These are phyloP conservation scores for Dermolepida albohirtum DNA, from an alignment of 2,888 invertebrate genomes.

Conservation along the genomic window DNA sequence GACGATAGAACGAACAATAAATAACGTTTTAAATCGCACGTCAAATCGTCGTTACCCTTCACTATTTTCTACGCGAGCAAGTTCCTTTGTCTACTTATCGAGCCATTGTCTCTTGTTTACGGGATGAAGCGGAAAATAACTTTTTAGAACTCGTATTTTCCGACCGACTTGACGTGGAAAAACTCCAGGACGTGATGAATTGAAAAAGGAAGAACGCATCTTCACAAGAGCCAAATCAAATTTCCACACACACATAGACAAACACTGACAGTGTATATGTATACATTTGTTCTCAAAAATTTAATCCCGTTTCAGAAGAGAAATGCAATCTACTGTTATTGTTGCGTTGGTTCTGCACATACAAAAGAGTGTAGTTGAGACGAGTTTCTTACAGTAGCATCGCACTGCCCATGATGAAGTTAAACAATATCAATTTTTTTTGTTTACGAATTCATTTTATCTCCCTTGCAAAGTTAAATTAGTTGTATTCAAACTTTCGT, in stretches of 20 bases:
- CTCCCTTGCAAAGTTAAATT: too few species aligned
- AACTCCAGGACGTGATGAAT: not conserved
- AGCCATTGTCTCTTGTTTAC: slow-evolving; percentile 19
- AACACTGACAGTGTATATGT: too few species aligned
- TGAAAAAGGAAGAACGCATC: not conserved
- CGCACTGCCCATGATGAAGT: too few species aligned
- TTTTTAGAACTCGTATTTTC: slow-evolving; percentile 19
- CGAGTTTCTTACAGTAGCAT: too few species aligned
- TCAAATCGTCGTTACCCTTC: slow-evolving; percentile 23
- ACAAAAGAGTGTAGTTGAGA: too few species aligned
- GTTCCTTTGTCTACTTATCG: slow-evolving; percentile 19
- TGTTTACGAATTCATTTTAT: too few species aligned
- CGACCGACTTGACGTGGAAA: slow-evolving; percentile 6
- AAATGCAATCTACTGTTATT: too few species aligned
- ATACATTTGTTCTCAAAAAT: too few species aligned
- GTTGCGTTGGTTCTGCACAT: too few species aligned
- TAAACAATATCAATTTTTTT: too few species aligned
- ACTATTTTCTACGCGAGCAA: slow-evolving; percentile 22
- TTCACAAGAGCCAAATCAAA: not conserved
- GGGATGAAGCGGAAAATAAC: slow-evolving; percentile 25
- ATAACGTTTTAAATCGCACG: slow-evolving; percentile 34
- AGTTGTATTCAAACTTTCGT: too few species aligned
- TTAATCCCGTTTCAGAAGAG: too few species aligned
- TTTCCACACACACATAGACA: not conserved
- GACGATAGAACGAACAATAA: slow-evolving; percentile 15